Percentiles rank a stretch among this genome's conserved stretches.
phyloP scores from a whole-genome alignment of 2,113 vertebrate genomes.

The Holacanthus passer region DNA sequence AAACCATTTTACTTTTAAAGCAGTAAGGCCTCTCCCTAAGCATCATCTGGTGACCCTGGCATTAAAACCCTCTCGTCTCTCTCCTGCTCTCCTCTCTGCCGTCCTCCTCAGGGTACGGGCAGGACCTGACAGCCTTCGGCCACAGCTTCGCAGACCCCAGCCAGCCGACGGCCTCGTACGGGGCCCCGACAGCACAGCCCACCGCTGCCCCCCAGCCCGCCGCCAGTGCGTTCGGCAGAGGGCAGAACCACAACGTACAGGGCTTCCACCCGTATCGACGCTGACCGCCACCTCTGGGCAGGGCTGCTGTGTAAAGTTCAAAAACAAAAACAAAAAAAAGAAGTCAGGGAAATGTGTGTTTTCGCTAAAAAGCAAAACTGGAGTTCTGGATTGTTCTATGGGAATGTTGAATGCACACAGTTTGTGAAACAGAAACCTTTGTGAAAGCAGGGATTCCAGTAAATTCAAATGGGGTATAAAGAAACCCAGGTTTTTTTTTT shows the following conservation, averaged over 20 bases:
- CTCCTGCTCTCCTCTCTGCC: background rate
- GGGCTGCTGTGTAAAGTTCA: constrained; percentile 74
- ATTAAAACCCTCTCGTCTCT: constrained; percentile 5
- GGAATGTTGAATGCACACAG: constrained; percentile 70
- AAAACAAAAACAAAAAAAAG: constrained; percentile 68
- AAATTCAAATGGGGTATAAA: constrained; percentile 76
- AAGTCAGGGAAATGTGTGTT: constrained; percentile 88
- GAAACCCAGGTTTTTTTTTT: constrained; percentile 68
- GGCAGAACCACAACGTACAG: constrained; percentile 99
- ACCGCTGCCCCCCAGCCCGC: constrained; percentile 89
- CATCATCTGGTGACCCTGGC: background rate
- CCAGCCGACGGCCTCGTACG: constrained; percentile 92
- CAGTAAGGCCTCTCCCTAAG: constrained; percentile 20
- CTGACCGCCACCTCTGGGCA: constrained; percentile 80
- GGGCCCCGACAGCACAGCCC: constrained; percentile 91
- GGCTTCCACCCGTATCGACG: constrained; percentile 99
- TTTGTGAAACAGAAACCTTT: constrained; percentile 74
- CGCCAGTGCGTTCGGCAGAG: constrained; percentile 92
- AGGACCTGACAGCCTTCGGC: constrained; percentile 96
- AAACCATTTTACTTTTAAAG: constrained; percentile 1
- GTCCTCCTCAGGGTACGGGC: constrained; percentile 91
- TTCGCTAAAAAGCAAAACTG: constrained; percentile 80
- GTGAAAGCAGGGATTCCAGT: constrained; percentile 82
- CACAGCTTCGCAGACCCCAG: constrained; percentile 96
- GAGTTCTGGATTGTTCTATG: constrained; percentile 78